Evolutionary conservation across 2,113 vertebrate genomes (phyloP), one percentile per base, ranked within the genome.

Genomic region (Macroglossus sobrinus): DNA sequence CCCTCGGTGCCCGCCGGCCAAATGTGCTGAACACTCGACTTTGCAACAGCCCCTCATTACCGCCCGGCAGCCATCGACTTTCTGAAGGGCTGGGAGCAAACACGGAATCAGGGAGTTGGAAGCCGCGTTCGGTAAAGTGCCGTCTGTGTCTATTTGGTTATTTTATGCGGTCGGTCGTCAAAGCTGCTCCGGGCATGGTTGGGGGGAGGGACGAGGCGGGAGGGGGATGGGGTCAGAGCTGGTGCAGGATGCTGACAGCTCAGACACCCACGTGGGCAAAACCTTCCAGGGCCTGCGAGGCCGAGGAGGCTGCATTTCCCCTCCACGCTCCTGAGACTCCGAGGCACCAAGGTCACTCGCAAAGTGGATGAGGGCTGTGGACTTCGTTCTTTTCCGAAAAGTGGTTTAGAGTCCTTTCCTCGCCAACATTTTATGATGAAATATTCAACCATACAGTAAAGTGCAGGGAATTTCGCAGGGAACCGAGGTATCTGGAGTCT

Each of bases 21-120:
- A 93, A 97, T 96, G 35, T 97, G 97, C 97, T 97, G 96, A 98
- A 64, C 95, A 94, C 96, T 97, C 79, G 94, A 91, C 94, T 98
- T 97, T 96, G 86, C 84, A 93, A 95, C 74, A 79, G 89, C 89
- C 50, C 50, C 95, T 97, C 97, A 94, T 97, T 97, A 97, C 43
- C 89, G 64, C 94, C 93, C 2, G 2, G 2, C 68, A 91, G 95
- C 55, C 92, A 40, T 89, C 91, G 55, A 59, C 91, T 95, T 95
- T 80, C 91, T 93, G 97, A 95, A 15, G 15, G 82, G 96, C 76
- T 96, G 76, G 64, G 64, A 96, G 97, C 93, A 98, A 97, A 98
- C 97, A 95, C 93, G 97, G 96, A 95, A 97, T 97, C 21, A 21
- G 97, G 97, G 97, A 97, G 94, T 96, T 96, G 97, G 96, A 97